Percentiles rank a stretch among this genome's conserved stretches.
These are phyloP conservation scores for Labeo catla DNA, from an alignment of 2,113 vertebrate genomes.

Conservation along the genomic window DNA sequence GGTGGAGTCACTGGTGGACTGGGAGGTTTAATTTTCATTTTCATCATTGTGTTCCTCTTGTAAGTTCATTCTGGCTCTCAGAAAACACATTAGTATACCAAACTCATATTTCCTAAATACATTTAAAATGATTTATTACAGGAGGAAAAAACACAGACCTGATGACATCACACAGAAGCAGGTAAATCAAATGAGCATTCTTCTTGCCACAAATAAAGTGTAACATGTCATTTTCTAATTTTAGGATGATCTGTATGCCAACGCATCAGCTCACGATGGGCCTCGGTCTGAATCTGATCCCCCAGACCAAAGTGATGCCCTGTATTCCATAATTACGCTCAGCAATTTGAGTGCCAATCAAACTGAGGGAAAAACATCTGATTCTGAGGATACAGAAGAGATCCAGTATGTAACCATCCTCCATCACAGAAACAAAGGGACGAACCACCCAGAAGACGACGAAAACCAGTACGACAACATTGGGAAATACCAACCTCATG, in stretches of 20 bases:
- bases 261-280: not conserved
- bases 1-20: not conserved
- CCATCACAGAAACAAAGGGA: not conserved
- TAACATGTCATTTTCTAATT: not conserved
- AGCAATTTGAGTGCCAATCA: not conserved
- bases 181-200: not conserved
- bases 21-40: not conserved
- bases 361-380: not conserved
- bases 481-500: not conserved
- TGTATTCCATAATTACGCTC: not conserved
- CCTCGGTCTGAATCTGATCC: not conserved
- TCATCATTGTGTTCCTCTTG: not conserved
- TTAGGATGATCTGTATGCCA: conserved; percentile 6
- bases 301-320: not conserved
- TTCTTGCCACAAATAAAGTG: not conserved
- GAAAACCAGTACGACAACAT: not conserved
- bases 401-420: not conserved
- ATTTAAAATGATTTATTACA: not conserved
- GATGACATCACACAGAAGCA: not conserved
- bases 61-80: not conserved
- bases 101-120: not conserved
- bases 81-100: not conserved
- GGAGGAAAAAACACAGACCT: not conserved
- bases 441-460: not conserved
- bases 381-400: not conserved